A percentile compares a stretch with the other conserved stretches of the same genome.
These are phyloP conservation scores for Anas capensis DNA, from an alignment of 2,797 vertebrate species.

Conservation along the genomic window DNA sequence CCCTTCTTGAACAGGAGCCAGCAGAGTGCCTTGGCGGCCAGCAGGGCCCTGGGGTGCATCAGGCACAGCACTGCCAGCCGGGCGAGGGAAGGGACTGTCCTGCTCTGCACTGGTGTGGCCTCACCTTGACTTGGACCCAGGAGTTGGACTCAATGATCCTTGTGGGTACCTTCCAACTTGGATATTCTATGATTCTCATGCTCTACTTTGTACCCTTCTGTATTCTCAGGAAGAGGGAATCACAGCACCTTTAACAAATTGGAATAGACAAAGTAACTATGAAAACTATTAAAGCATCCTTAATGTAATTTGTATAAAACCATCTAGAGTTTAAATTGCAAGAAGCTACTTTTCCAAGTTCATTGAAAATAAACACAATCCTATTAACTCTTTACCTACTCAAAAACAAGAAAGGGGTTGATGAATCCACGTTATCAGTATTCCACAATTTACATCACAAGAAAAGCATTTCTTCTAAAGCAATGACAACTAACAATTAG, in stretches of 20 bases:
- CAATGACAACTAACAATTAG: neutral
- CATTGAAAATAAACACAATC: neutral
- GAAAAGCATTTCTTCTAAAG: neutral
- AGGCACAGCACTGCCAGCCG: too few relatives aligned
- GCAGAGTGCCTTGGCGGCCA: too few relatives aligned
- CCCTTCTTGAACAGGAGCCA: neutral
- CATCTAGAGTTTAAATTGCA: neutral
- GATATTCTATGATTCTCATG: too few relatives aligned
- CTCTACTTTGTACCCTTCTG: neutral
- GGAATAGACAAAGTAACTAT: neutral
- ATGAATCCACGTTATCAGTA: fast-evolving
- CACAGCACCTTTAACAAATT: neutral
- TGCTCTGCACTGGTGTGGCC: too few relatives aligned
- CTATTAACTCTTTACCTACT: neutral
- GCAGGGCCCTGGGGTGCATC: too few relatives aligned
- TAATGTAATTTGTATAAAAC: neutral
- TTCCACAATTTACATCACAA: too few relatives aligned
- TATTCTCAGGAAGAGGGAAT: neutral
- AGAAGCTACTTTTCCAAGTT: neutral
- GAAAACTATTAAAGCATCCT: neutral
- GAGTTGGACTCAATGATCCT: too few relatives aligned
- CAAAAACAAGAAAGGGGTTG: fast-evolving
- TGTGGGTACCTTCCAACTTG: too few relatives aligned
- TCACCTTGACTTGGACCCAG: too few relatives aligned
- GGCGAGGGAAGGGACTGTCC: too few relatives aligned